These are phyloP conservation scores for Panopea generosa DNA, from an alignment of 2,888 invertebrate species.

Conservation along the genomic window DNA sequence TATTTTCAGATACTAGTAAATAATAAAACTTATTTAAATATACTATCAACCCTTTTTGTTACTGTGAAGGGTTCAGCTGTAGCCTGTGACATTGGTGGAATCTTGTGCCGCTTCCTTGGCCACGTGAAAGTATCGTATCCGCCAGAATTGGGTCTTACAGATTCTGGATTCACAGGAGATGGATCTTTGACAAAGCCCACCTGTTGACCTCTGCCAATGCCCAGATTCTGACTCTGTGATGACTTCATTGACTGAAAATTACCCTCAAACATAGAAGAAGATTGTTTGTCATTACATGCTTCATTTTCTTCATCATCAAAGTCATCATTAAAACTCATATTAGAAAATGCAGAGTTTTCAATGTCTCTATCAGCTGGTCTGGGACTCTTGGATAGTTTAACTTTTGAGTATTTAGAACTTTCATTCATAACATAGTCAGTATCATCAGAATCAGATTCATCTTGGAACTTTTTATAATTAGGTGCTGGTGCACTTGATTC, in stretches of 20 bases:
- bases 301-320: conserved; percentile 70
- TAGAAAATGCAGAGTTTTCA: conserved; percentile 77
- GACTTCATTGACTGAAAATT: conserved; percentile 35
- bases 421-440: conserved; percentile 51
- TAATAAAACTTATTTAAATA: conserved; percentile 33
- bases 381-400: conserved; percentile 62
- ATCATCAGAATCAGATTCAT: conserved; percentile 56
- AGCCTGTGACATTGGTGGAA: conserved; percentile 62
- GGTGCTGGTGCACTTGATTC: conserved; percentile 37
- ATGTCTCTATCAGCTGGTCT: conserved; percentile 64
- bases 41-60: conserved; percentile 72
- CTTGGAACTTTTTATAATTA: conserved; percentile 57
- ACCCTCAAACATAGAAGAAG: conserved; percentile 41
- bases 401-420: conserved; percentile 61
- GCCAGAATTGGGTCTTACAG: conserved; percentile 48
- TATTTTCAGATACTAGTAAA: no score
- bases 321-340: conserved; percentile 82
- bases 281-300: conserved; percentile 12
- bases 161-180: conserved; percentile 61
- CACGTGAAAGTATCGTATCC: conserved; percentile 78
- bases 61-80: conserved; percentile 78
- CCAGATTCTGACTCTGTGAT: conserved; percentile 55
- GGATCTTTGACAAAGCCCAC: conserved; percentile 67
- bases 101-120: conserved; percentile 77
- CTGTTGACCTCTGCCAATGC: conserved; percentile 63